These are phyloP conservation scores for Drosophila lacteicornis DNA, from an alignment of 1,140 invertebrate genomes.

Conservation along the genomic window DNA sequence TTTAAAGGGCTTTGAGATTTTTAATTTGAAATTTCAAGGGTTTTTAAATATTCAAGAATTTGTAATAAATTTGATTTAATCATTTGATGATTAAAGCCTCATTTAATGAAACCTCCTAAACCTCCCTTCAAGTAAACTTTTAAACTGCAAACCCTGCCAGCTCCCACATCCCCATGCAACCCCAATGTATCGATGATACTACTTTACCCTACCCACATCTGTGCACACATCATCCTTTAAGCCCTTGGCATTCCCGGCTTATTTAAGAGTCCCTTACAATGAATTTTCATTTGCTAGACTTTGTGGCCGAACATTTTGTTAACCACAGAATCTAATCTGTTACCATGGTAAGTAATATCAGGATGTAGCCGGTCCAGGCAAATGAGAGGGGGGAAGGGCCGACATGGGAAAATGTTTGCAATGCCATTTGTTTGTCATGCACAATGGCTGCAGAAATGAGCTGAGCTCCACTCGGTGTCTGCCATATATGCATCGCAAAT, in stretches of 20 bases:
- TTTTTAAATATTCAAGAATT: too few relatives aligned
- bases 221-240: constrained; percentile 12
- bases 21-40: neutral
- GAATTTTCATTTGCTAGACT: constrained; percentile 47
- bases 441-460: constrained; percentile 57
- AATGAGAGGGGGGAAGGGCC: neutral
- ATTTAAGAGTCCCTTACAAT: constrained; percentile 32
- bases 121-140: neutral
- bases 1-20: neutral
- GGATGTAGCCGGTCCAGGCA: constrained; percentile 10
- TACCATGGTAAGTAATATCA: constrained; percentile 48
- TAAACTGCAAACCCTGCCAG: neutral
- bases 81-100: neutral
- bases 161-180: neutral
- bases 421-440: constrained; percentile 65
- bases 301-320: constrained; percentile 45
- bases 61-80: neutral
- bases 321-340: constrained; percentile 50
- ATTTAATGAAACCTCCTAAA: neutral
- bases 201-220: neutral
- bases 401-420: constrained; percentile 48
- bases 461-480: constrained; percentile 30
- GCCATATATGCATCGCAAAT: constrained; percentile 47
- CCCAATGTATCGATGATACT: neutral
- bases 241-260: constrained; percentile 28